A percentile compares a stretch with the other conserved stretches of the same genome.
Conservation (phyloP, 2,113 vertebrate genomes). For the Onychostoma macrolepis region DNA sequence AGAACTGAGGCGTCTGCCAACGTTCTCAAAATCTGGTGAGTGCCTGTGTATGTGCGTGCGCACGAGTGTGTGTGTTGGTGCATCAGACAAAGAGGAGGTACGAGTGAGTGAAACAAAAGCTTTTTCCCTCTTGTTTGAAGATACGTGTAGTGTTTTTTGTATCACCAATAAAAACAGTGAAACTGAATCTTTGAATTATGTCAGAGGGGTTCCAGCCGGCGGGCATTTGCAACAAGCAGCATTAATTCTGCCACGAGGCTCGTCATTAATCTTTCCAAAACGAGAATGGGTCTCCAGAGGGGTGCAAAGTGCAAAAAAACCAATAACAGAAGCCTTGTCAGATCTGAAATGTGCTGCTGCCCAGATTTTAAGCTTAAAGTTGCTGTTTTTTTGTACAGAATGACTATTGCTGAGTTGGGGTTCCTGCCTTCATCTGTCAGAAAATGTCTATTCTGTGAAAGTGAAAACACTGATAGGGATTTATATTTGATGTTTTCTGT, state of each 20-base stretch:
- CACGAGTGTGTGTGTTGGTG: not conserved
- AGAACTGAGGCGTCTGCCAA: constrained; percentile 71
- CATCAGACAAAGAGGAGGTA: constrained; percentile 26
- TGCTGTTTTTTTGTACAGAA: constrained; percentile 16
- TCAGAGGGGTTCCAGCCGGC: not conserved
- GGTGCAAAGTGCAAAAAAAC: not conserved
- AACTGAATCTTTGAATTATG: not conserved
- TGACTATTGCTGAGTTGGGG: constrained; percentile 23
- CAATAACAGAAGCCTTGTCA: not conserved
- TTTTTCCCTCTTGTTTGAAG: not conserved
- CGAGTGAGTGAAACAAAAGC: not conserved
- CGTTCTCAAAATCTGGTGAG: constrained; percentile 59
- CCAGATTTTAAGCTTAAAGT: constrained; percentile 9
- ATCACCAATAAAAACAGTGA: not conserved
- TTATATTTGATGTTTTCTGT: not conserved
- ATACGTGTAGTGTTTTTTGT: not conserved
- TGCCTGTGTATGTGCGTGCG: not conserved
- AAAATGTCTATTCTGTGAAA: not conserved
- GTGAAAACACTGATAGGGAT: not conserved
- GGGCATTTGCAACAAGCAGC: constrained; percentile 25
- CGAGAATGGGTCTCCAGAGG: constrained; percentile 19
- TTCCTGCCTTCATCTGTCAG: not conserved
- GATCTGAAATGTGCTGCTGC: constrained; percentile 20
- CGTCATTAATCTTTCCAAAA: constrained; percentile 37
- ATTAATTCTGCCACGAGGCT: constrained; percentile 23